Evolutionary conservation across 2,113 vertebrate species (phyloP), one percentile per base, ranked within the genome.

Genomic region (Myodes glareolus): DNA sequence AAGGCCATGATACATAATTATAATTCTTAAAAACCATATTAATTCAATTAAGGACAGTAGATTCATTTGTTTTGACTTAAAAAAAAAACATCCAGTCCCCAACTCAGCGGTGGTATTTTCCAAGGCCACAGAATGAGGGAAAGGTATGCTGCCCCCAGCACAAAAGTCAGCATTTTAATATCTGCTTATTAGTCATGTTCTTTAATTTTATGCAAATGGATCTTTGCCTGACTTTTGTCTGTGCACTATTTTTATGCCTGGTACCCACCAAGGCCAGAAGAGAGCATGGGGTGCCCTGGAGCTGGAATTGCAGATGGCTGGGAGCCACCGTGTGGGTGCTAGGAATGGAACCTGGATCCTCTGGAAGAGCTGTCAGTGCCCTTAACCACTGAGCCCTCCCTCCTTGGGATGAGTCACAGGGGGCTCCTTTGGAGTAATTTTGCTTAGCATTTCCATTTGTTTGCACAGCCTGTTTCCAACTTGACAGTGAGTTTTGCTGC

Each of bases 401-500:
- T 61, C 52, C 16, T 67, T 80, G n/a, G 47, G 36, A 70, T 87
- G 75, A 94, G 42, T 95, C 91, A 90, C 8, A 67, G 70, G 47
- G 90, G 42, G 11, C 55, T 94, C 50, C 75, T 80, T 80, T 68
- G 86, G 78, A 97, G 94, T 86, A 45, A 50, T 21, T 88, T 72
- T 90, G 23, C 63, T 55, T 33, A 21, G 27, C 75, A 78, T 96
- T 90, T 67, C 73, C 94, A 94, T 91, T 90, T 96, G 92, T 96
- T 98, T 97, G 88, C 94, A 65, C 82, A 97, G 87, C 97, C 95
- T 87, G 97, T 97, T 97, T 96, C 96, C 92, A 81, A 95, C 95
- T 92, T 97, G 95, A 96, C 97, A 97, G 80, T 92, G 87, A 91
- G 52, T 97, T 97, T 98, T 97, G 97, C 93, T 97, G 94, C 97